A percentile compares a stretch with the other conserved stretches of the same genome.
Conservation (phyloP, 2,888 invertebrate species). For the Calameuta pallipes region DNA sequence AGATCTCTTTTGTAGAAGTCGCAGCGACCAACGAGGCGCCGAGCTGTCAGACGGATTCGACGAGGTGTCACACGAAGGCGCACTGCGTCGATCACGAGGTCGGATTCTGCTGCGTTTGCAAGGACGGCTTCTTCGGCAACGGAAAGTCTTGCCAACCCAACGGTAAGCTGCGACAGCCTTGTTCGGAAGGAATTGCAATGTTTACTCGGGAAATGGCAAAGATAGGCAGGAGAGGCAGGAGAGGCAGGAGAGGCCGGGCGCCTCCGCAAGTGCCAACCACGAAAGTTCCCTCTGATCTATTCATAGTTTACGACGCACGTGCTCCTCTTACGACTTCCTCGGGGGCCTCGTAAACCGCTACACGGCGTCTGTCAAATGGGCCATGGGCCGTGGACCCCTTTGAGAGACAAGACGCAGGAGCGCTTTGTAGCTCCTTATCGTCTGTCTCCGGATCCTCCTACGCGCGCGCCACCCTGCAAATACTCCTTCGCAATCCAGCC, state of each 20-base stretch:
- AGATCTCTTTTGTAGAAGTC: conserved; percentile 14
- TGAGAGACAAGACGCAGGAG: conserved; percentile 22
- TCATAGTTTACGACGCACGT: conserved; percentile 46
- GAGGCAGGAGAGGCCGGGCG: neutral
- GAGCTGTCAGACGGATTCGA: conserved; percentile 75
- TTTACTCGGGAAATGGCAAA: neutral
- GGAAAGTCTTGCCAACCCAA: conserved; percentile 89
- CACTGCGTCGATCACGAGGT: conserved; percentile 83
- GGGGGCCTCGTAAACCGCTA: conserved; percentile 32
- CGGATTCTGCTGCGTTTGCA: conserved; percentile 93
- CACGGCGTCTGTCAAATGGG: conserved; percentile 26
- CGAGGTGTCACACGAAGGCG: conserved; percentile 84
- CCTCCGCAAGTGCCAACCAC: conserved; percentile 22
- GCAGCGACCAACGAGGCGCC: conserved; percentile 37
- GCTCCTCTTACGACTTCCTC: conserved; percentile 31
- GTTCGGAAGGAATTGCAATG: neutral
- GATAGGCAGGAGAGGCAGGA: neutral
- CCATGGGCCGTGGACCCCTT: conserved; percentile 29
- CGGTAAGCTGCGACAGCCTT: conserved; percentile 62
- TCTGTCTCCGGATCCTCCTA: neutral
- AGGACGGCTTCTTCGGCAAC: conserved; percentile 89
- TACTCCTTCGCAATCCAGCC: neutral
- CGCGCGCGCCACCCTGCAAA: neutral
- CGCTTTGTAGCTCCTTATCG: neutral
- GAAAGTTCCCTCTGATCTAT: conserved; percentile 50